phyloP scores from a whole-genome alignment of 1,140 invertebrate genomes.

The Chrysomallon squamiferum region DNA sequence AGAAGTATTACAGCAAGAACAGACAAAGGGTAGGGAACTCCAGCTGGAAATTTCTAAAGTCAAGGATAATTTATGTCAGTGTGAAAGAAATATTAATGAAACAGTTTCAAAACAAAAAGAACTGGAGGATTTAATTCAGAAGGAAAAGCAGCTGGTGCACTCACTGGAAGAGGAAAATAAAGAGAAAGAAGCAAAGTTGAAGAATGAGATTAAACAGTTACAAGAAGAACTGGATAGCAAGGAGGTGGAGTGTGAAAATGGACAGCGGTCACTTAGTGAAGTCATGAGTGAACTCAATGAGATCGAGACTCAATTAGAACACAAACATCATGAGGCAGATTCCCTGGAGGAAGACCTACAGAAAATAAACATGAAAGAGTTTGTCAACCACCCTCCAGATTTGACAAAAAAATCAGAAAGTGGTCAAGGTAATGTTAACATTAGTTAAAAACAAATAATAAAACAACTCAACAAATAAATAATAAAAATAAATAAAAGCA shows the following conservation, averaged over 20 bases:
- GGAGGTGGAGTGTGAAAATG: constrained; percentile 72
- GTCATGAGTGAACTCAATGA: constrained; percentile 71
- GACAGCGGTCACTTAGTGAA: constrained; percentile 16
- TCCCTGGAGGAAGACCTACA: constrained; percentile 87
- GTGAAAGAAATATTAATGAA: constrained; percentile 78
- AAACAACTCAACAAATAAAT: background rate
- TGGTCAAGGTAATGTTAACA: constrained; percentile 64
- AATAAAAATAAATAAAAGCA: background rate
- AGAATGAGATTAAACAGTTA: constrained; percentile 80
- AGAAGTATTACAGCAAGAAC: constrained; percentile 72
- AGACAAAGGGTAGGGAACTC: constrained; percentile 83
- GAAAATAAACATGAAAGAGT: constrained; percentile 80
- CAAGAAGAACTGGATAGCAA: constrained; percentile 66
- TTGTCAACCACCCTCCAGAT: constrained; percentile 74
- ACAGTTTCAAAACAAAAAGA: constrained; percentile 61
- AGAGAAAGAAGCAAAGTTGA: constrained; percentile 77
- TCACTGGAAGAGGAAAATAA: constrained; percentile 64
- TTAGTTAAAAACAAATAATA: background rate
- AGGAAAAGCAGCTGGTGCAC: constrained; percentile 35
- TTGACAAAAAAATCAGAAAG: constrained; percentile 82
- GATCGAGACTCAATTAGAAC: constrained; percentile 68
- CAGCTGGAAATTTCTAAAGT: constrained; percentile 84
- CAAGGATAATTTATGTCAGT: constrained; percentile 83
- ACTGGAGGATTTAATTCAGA: constrained; percentile 77
- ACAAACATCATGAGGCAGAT: constrained; percentile 67